Evolutionary conservation across 2,113 vertebrate genomes (phyloP).

Genomic region (Pteruthius melanotis): DNA sequence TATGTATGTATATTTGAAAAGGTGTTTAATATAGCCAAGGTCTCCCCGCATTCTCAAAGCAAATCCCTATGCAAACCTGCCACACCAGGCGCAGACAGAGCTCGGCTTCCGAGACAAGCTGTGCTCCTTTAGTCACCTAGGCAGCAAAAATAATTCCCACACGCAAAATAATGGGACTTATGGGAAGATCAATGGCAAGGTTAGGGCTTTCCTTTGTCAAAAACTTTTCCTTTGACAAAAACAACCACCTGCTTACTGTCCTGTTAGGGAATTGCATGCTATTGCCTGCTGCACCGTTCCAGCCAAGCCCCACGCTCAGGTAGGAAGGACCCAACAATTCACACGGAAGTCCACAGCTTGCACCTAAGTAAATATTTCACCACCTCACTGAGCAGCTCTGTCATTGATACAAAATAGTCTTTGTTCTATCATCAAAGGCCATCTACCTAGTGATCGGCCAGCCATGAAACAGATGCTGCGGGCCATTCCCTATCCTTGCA

Average conservation of each 20-base stretch:
- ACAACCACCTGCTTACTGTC: background rate
- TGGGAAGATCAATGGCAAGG: background rate
- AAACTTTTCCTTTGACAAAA: too few species aligned
- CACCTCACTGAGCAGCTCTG: background rate
- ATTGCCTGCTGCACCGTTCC: background rate
- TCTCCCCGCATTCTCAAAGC: background rate
- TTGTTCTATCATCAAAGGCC: background rate
- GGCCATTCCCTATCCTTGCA: background rate
- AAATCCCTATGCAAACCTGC: background rate
- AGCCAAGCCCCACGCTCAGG: background rate
- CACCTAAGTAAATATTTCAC: background rate
- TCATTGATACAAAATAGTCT: background rate
- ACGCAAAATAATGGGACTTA: background rate
- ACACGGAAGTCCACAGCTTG: background rate
- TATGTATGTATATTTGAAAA: background rate
- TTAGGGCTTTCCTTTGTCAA: background rate
- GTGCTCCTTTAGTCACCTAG: background rate
- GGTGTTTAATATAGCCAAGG: fast-evolving
- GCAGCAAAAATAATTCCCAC: background rate
- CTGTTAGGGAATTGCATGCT: background rate
- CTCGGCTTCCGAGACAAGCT: background rate
- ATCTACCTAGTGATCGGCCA: background rate
- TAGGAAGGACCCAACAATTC: background rate
- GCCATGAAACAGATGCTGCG: background rate
- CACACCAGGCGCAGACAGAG: background rate